Conservation (phyloP, 2,888 invertebrate genomes). For the Notocelia uddmanniana region DNA sequence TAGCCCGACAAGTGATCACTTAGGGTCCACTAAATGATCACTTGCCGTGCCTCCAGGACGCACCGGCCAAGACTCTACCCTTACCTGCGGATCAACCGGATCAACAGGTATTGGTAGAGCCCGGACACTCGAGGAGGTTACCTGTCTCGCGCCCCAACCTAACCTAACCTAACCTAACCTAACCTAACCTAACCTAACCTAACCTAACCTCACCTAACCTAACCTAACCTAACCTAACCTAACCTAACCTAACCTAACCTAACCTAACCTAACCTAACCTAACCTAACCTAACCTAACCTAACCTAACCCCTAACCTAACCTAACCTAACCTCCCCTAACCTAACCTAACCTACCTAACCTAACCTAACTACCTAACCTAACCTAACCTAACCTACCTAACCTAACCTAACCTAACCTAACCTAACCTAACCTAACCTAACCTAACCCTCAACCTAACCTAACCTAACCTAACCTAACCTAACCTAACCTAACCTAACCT, state of each 20-base stretch:
- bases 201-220: background rate
- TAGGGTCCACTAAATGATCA: too few species aligned
- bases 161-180: slow-evolving; percentile 19
- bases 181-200: background rate
- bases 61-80: too few species aligned
- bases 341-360: background rate
- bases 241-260: background rate
- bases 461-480: slow-evolving; percentile 6
- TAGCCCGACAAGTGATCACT: too few species aligned
- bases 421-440: slow-evolving; percentile 39
- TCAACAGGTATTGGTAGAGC: too few species aligned
- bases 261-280: slow-evolving; percentile 26
- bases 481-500: slow-evolving; percentile 6
- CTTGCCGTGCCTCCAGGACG: too few species aligned
- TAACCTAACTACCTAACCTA: slow-evolving; percentile 27
- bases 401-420: slow-evolving; percentile 34
- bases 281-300: slow-evolving; percentile 31
- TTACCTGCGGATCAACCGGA: too few species aligned
- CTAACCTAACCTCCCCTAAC: background rate
- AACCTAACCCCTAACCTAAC: background rate
- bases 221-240: background rate
- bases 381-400: slow-evolving; percentile 41
- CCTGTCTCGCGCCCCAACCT: slow-evolving; percentile 7
- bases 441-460: slow-evolving; percentile 2
- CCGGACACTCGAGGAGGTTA: too few species aligned